Conservation (phyloP, 2,888 invertebrate species). For the Hipparchia semele region DNA sequence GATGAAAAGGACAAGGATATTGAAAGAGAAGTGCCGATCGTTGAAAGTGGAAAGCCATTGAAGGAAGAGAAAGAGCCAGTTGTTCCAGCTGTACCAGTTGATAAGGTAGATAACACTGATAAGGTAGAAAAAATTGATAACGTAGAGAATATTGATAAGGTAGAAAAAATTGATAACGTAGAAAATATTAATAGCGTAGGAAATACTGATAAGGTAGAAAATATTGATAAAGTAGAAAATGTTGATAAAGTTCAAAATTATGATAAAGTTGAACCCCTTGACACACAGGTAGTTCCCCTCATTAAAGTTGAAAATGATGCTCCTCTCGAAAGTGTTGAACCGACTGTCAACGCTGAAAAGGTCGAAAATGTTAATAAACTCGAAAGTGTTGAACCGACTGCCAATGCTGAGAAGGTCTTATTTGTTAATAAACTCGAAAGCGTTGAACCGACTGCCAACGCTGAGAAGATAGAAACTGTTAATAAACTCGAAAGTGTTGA, state of each 20-base stretch:
- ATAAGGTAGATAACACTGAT: constrained; percentile 24
- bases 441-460: too few species aligned
- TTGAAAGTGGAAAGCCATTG: constrained; percentile 59
- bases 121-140: background rate
- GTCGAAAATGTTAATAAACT: too few species aligned
- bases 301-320: background rate
- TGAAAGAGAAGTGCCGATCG: constrained; percentile 66
- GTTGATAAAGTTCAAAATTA: background rate
- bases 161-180: background rate
- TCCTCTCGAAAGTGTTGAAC: too few species aligned
- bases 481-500: background rate
- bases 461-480: too few species aligned
- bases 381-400: too few species aligned
- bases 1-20: constrained; percentile 47
- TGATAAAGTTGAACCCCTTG: background rate
- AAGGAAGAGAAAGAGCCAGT: constrained; percentile 33
- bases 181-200: background rate
- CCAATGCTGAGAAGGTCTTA: too few species aligned
- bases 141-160: background rate
- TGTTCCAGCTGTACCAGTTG: constrained; percentile 8
- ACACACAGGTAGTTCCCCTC: background rate
- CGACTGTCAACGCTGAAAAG: too few species aligned
- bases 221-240: too few species aligned
- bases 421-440: too few species aligned
- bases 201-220: too few species aligned